phyloP scores from a whole-genome alignment of 2,797 vertebrate species.

The Rhabdophis nuchalis region DNA sequence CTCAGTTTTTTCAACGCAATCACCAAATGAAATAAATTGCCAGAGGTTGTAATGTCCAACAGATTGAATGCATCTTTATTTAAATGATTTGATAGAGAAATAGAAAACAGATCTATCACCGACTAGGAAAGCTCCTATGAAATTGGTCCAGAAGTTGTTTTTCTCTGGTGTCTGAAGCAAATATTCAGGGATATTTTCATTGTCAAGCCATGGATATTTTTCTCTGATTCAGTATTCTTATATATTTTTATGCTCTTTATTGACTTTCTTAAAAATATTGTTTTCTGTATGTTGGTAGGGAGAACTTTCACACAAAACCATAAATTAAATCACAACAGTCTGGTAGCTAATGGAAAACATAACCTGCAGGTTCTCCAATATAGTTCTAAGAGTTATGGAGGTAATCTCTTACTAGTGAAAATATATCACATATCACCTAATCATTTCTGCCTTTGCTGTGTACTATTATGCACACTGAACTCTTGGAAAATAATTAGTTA shows the following conservation, averaged over 20 bases:
- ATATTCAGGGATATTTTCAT: background rate
- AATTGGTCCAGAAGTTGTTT: background rate
- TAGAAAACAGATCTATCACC: background rate
- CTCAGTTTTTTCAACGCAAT: background rate
- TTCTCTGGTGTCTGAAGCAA: background rate
- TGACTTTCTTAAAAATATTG: slow-evolving; percentile 28
- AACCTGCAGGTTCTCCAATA: slow-evolving; percentile 51
- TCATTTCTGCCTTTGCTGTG: slow-evolving; percentile 1
- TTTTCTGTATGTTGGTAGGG: slow-evolving; percentile 37
- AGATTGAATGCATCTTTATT: background rate
- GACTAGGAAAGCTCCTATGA: background rate
- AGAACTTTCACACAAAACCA: slow-evolving; percentile 46
- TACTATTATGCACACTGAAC: slow-evolving; percentile 7
- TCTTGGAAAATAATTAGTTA: background rate
- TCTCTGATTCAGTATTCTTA: background rate
- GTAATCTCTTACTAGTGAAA: slow-evolving; percentile 60
- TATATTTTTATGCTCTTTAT: slow-evolving; percentile 3
- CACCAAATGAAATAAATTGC: background rate
- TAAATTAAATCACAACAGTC: slow-evolving; percentile 53
- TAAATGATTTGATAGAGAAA: background rate
- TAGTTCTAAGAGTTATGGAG: slow-evolving; percentile 51
- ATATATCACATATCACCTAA: slow-evolving; percentile 61
- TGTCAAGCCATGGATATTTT: background rate
- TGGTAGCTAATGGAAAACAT: slow-evolving; percentile 51
- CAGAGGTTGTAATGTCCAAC: background rate